Conservation (phyloP, 2,113 vertebrate genomes). For the Motacilla alba region DNA sequence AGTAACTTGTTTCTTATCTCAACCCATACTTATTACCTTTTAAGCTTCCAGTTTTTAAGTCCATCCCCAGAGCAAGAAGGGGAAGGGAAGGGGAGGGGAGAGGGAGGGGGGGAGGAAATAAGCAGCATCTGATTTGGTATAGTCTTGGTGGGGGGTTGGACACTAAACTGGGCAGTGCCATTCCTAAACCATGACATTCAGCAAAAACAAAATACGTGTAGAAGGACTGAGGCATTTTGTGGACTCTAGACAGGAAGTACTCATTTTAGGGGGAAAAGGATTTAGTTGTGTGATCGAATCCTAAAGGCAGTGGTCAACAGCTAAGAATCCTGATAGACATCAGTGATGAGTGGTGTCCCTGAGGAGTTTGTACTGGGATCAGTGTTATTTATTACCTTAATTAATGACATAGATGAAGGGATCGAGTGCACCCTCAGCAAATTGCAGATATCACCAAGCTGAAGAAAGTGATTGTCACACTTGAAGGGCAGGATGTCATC, state of each 20-base stretch:
- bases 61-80: background rate
- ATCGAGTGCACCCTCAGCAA: background rate
- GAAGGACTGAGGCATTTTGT: background rate
- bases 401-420: background rate
- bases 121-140: background rate
- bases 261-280: background rate
- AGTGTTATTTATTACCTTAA: background rate
- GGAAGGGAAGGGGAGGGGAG: too few species aligned
- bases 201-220: background rate
- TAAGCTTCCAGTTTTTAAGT: background rate
- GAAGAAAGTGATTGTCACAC: background rate
- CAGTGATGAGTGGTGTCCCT: background rate
- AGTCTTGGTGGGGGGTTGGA: background rate
- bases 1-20: background rate
- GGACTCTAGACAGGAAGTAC: background rate
- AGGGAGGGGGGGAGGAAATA: background rate
- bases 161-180: background rate
- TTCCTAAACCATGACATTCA: background rate
- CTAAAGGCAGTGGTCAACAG: background rate
- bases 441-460: background rate
- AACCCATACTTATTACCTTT: background rate
- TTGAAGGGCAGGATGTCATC: accelerated
- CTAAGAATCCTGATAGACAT: background rate
- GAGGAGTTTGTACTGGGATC: background rate
- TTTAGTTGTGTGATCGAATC: accelerated